phyloP scores from a whole-genome alignment of 2,888 invertebrate genomes.

The Pharmacophagus antenor region DNA sequence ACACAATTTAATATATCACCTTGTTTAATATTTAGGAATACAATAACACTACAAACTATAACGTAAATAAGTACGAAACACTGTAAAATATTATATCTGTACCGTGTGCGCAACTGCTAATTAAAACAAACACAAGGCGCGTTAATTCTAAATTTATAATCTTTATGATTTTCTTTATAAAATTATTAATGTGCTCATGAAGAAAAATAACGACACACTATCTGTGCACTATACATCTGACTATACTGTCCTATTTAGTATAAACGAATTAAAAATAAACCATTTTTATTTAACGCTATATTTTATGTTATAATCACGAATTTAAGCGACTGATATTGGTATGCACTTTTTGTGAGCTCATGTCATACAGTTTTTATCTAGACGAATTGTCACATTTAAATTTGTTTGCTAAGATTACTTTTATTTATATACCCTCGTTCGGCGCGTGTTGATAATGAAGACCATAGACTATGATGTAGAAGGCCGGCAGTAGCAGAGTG shows the following conservation, averaged over 20 bases:
- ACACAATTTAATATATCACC: not conserved
- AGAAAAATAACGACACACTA: no score
- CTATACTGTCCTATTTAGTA: no score
- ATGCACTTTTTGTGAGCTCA: not conserved
- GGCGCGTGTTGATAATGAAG: no score
- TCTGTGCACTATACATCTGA: no score
- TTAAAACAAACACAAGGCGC: not conserved
- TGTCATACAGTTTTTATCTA: slow-evolving; percentile 15
- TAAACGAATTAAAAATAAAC: no score
- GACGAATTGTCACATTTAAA: slow-evolving; percentile 6
- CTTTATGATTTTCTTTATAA: not conserved
- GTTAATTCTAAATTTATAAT: not conserved
- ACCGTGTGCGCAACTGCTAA: no score
- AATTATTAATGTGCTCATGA: no score
- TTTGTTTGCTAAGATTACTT: slow-evolving; percentile 22
- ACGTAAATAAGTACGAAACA: not conserved
- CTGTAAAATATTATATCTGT: no score
- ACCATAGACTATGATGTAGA: no score
- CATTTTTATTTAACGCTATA: not conserved
- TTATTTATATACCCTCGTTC: slow-evolving; percentile 29
- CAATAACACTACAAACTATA: not conserved
- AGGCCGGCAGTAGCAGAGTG: no score
- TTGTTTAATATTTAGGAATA: not conserved
- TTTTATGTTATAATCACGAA: not conserved
- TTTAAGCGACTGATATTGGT: not conserved